phyloP scores from a whole-genome alignment of 2,797 vertebrate species.

The Parauchenoglanis punctatus region DNA sequence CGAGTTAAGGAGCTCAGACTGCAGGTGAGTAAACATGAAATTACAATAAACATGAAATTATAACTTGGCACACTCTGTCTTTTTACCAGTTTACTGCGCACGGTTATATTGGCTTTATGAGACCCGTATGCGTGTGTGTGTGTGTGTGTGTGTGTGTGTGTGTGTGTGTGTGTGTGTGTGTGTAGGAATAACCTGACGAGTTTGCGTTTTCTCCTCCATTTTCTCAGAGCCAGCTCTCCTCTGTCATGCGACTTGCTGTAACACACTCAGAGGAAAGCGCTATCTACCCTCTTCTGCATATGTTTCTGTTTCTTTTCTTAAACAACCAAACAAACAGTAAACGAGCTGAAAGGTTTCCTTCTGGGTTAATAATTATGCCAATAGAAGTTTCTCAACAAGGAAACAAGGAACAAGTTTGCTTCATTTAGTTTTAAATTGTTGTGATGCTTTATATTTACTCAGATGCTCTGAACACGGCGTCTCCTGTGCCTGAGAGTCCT shows the following conservation, averaged over 20 bases:
- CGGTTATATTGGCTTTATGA: neutral
- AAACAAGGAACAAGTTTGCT: no score
- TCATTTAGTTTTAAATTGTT: neutral
- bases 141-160: neutral
- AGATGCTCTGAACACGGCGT: neutral
- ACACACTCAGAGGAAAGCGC: neutral
- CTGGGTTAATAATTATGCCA: neutral
- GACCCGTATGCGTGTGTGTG: neutral
- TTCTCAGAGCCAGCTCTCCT: neutral
- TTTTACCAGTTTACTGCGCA: neutral
- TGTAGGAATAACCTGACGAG: neutral
- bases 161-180: neutral
- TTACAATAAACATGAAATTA: neutral
- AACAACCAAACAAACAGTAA: neutral
- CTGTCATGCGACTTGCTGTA: neutral
- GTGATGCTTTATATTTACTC: neutral
- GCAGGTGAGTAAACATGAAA: neutral
- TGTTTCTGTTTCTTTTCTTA: neutral
- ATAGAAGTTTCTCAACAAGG: neutral
- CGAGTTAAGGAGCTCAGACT: neutral
- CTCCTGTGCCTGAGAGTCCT: no score
- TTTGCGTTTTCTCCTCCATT: no score
- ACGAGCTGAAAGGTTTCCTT: neutral
- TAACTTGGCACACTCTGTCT: neutral
- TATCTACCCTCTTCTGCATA: neutral